A percentile compares a stretch with the other conserved stretches of the same genome.
Conservation (phyloP, 2,888 invertebrate species). For the Tipula helvola region DNA sequence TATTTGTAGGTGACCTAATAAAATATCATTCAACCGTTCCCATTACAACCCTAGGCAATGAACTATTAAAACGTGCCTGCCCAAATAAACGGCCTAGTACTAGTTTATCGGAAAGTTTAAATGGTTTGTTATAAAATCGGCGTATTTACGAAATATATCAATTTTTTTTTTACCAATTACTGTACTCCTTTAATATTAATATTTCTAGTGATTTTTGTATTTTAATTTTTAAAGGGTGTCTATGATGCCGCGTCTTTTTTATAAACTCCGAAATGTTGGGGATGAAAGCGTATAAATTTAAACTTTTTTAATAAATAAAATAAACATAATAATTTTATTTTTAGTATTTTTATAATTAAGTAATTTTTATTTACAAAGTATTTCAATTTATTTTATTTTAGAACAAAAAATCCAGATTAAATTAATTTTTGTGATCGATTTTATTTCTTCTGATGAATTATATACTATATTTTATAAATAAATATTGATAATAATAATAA, state of each 20-base stretch:
- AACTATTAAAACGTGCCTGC: slow-evolving; percentile 18
- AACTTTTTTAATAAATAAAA: neutral
- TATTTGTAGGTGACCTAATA: slow-evolving; percentile 15
- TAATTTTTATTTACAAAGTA: neutral
- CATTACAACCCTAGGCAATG: slow-evolving; percentile 19
- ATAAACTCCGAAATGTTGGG: neutral
- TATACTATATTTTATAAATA: neutral
- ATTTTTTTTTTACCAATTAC: neutral
- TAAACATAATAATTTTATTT: neutral
- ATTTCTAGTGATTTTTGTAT: neutral
- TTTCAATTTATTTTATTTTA: neutral
- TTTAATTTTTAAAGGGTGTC: neutral
- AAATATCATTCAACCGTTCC: slow-evolving; percentile 17
- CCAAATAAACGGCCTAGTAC: slow-evolving; percentile 10
- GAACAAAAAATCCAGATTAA: neutral
- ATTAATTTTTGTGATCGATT: neutral
- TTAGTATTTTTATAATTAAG: neutral
- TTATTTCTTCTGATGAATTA: neutral
- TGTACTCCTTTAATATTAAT: neutral
- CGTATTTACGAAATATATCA: neutral
- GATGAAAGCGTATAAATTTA: neutral
- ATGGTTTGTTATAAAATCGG: neutral
- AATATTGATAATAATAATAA: neutral
- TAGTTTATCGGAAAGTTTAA: neutral
- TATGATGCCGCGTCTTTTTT: neutral